A percentile compares a stretch with the other conserved stretches of the same genome.
phyloP scores from a whole-genome alignment of 2,797 vertebrate genomes.

The Tarsius wallacei region DNA sequence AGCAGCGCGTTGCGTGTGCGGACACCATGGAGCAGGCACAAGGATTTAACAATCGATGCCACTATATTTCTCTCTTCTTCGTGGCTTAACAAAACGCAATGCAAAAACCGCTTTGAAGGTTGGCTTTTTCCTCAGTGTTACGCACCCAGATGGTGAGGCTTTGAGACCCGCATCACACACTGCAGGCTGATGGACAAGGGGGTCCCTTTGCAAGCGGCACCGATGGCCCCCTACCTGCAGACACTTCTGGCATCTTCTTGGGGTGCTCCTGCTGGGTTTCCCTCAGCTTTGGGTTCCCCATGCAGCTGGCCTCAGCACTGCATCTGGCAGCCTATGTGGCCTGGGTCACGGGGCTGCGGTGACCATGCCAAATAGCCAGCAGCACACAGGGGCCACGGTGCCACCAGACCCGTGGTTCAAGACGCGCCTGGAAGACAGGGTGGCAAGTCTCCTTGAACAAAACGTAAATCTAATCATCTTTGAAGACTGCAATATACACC shows the following conservation, averaged over 20 bases:
- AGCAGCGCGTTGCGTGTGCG: slow-evolving; percentile 88
- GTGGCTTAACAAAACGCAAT: slow-evolving; percentile 85
- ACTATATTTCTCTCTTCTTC: slow-evolving; percentile 91
- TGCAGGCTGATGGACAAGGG: slow-evolving; percentile 57
- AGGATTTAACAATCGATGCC: slow-evolving; percentile 91
- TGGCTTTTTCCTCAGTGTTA: slow-evolving; percentile 77
- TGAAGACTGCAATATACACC: slow-evolving; percentile 90
- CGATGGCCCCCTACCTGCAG: slow-evolving; percentile 76
- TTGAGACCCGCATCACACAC: slow-evolving; percentile 71
- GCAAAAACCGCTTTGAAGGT: slow-evolving; percentile 84
- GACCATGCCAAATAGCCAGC: slow-evolving; percentile 55
- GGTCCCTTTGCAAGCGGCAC: slow-evolving; percentile 72
- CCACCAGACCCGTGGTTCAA: slow-evolving; percentile 52
- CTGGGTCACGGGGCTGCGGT: not conserved
- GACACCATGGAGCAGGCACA: slow-evolving; percentile 88
- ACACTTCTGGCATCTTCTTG: not conserved
- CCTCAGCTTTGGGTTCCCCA: fast-evolving
- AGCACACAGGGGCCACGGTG: not conserved
- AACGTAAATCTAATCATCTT: slow-evolving; percentile 91
- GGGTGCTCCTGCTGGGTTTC: not conserved
- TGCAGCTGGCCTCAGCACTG: fast-evolving
- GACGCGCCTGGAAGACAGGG: slow-evolving; percentile 6
- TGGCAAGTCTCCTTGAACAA: slow-evolving; percentile 84
- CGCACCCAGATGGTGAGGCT: slow-evolving; percentile 74
- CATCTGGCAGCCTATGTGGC: not conserved